phyloP scores from a whole-genome alignment of 2,113 vertebrate genomes.

The Gila orcuttii region DNA sequence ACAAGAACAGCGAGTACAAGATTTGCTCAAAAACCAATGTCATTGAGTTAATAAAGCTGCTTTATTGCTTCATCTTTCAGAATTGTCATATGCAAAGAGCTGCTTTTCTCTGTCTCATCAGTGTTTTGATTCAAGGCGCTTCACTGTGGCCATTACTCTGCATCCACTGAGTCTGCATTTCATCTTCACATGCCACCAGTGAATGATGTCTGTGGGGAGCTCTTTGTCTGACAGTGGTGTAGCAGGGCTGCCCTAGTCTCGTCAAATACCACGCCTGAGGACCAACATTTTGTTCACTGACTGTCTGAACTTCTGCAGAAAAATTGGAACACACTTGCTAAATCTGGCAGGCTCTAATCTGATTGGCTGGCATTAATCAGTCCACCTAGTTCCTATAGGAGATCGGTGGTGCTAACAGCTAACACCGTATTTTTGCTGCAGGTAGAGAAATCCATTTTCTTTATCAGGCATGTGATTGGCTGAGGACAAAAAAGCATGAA shows the following conservation, averaged over 20 bases:
- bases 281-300: not conserved
- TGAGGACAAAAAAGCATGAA: too few species aligned
- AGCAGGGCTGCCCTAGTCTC: not conserved
- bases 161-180: not conserved
- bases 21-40: not conserved
- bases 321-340: not conserved
- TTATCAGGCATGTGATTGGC: too few species aligned
- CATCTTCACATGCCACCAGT: constrained; percentile 16
- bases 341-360: not conserved
- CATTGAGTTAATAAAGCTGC: constrained; percentile 3
- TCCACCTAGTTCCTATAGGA: too few species aligned
- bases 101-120: constrained; percentile 13
- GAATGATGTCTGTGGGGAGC: not conserved
- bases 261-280: not conserved
- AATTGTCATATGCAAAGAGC: not conserved
- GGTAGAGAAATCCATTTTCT: too few species aligned
- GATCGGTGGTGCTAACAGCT: too few species aligned
- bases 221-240: not conserved
- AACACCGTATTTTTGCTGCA: too few species aligned
- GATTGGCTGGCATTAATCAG: not conserved
- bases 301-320: not conserved
- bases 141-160: constrained; percentile 30
- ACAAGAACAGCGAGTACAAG: not conserved
- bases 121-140: constrained; percentile 17
- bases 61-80: constrained; percentile 9